Evolutionary conservation across 1,140 invertebrate genomes (phyloP).

Genomic region (Drosophila parabipectinata): DNA sequence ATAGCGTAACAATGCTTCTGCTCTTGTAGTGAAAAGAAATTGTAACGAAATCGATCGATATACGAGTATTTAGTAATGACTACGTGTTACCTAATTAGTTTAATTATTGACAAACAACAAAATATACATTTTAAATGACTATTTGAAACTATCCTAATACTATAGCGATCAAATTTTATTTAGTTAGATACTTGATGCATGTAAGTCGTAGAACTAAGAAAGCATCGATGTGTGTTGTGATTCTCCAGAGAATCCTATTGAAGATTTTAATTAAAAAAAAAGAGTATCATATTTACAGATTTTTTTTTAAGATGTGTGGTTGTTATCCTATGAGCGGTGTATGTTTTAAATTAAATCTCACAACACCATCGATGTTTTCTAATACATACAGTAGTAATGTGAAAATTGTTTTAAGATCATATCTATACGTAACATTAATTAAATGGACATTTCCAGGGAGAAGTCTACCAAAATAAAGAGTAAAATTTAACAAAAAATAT

Average conservation of each 20-base stretch:
- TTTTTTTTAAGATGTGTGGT: neutral
- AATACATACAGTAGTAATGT: neutral
- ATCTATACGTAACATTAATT: neutral
- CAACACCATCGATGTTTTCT: neutral
- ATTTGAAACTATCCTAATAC: neutral
- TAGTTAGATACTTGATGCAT: neutral
- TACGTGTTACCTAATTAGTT: conserved; percentile 76
- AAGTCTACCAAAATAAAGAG: neutral
- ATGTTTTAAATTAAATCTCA: neutral
- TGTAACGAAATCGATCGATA: conserved; percentile 49
- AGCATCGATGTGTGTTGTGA: neutral
- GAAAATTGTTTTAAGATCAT: neutral
- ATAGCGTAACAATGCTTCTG: conserved; percentile 21
- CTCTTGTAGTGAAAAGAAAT: conserved; percentile 4
- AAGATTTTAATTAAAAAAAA: neutral
- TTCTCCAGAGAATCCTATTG: neutral
- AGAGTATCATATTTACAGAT: too few relatives aligned
- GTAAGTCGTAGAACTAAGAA: neutral
- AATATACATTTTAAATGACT: neutral
- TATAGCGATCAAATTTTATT: neutral
- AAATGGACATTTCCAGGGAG: neutral
- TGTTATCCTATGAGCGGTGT: neutral
- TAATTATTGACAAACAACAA: conserved; percentile 43
- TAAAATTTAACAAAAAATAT: too few relatives aligned
- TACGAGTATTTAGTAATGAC: conserved; percentile 61